A percentile compares a stretch with the other conserved stretches of the same genome.
These are phyloP conservation scores for Drosophila robusta DNA, from an alignment of 2,888 invertebrate species.

Conservation along the genomic window DNA sequence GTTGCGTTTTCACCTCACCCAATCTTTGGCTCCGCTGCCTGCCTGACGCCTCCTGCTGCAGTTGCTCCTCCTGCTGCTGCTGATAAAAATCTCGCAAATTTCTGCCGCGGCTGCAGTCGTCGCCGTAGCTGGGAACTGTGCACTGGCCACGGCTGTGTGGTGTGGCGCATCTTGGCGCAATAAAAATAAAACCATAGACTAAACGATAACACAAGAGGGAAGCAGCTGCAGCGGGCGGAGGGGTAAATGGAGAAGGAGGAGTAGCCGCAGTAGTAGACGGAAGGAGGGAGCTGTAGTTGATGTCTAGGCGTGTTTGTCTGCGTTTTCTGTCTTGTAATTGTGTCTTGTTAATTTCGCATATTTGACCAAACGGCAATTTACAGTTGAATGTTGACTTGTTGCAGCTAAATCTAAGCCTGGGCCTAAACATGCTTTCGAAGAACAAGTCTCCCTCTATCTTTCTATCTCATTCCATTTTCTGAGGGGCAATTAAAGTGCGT, in stretches of 20 bases:
- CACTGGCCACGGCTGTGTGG: conserved; percentile 33
- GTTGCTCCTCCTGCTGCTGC: conserved; percentile 40
- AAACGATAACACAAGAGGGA: conserved; percentile 71
- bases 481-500: conserved; percentile 62
- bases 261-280: conserved; percentile 8
- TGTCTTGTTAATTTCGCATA: conserved; percentile 82
- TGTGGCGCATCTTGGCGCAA: conserved; percentile 67
- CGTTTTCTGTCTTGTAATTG: conserved; percentile 78
- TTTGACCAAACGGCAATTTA: conserved; percentile 81
- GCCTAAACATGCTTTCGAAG: conserved; percentile 6
- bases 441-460: conserved; percentile 12
- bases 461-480: background rate
- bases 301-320: conserved; percentile 74
- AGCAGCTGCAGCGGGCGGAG: conserved; percentile 15
- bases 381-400: conserved; percentile 61
- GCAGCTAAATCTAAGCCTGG: conserved; percentile 31
- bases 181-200: conserved; percentile 80
- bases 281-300: conserved; percentile 38
- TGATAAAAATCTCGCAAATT: conserved; percentile 77
- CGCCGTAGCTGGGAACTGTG: conserved; percentile 44
- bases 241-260: conserved; percentile 1
- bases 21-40: conserved; percentile 54
- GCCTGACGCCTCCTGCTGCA: conserved; percentile 32
- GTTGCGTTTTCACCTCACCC: conserved; percentile 72
- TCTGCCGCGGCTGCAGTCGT: conserved; percentile 42